These are phyloP conservation scores for Clistopyga incitator DNA, from an alignment of 2,888 invertebrate genomes.

Conservation along the genomic window DNA sequence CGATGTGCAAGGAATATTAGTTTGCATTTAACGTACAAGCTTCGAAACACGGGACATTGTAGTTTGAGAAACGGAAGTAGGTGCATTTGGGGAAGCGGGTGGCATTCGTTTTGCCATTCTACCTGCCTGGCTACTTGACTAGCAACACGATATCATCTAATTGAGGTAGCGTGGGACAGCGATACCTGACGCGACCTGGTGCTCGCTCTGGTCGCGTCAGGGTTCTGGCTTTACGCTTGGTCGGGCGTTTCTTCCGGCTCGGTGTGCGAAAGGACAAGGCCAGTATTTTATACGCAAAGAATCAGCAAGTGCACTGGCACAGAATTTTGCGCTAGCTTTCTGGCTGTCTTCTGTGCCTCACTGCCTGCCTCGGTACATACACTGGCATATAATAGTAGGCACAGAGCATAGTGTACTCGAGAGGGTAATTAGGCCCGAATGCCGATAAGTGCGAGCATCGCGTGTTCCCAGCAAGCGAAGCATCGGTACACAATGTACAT, in stretches of 20 bases:
- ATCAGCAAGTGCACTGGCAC: slow-evolving; percentile 54
- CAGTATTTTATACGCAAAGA: slow-evolving; percentile 9
- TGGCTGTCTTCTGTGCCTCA: slow-evolving; percentile 62
- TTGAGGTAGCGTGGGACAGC: slow-evolving; percentile 75
- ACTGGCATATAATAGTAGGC: slow-evolving; percentile 4
- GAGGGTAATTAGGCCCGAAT: slow-evolving; percentile 59
- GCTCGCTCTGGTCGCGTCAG: slow-evolving; percentile 64
- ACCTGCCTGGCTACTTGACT: slow-evolving; percentile 43
- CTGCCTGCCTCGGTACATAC: slow-evolving; percentile 40
- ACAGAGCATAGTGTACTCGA: slow-evolving; percentile 12
- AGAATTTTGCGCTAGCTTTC: slow-evolving; percentile 61
- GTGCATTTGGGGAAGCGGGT: slow-evolving; percentile 71
- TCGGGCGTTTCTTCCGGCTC: slow-evolving; percentile 76
- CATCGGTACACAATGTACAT: slow-evolving; percentile 34
- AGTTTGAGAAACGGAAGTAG: slow-evolving; percentile 67
- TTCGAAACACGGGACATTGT: neutral
- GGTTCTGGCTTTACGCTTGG: slow-evolving; percentile 75
- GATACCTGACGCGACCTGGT: slow-evolving; percentile 70
- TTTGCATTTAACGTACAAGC: neutral
- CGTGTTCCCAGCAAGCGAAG: slow-evolving; percentile 47
- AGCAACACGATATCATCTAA: slow-evolving; percentile 76
- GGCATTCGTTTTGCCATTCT: slow-evolving; percentile 62
- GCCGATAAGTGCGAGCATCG: slow-evolving; percentile 49
- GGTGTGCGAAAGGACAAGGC: slow-evolving; percentile 49
- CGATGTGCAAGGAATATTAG: neutral